These are phyloP conservation scores for Mellilla xanthometata DNA, from an alignment of 2,888 invertebrate species.

Conservation along the genomic window DNA sequence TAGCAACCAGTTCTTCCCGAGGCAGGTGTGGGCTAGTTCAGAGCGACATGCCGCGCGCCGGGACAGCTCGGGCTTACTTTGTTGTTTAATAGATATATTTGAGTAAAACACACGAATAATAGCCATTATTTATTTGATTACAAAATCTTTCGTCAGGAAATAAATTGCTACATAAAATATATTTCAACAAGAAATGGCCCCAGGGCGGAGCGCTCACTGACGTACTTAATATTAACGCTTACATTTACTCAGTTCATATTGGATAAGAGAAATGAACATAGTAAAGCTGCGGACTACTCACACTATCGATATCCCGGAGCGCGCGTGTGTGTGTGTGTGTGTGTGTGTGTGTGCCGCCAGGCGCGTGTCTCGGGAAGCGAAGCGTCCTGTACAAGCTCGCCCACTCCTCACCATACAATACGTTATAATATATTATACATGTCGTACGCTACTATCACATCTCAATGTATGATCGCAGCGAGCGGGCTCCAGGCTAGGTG, in stretches of 20 bases:
- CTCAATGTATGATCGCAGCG: slow-evolving; percentile 46
- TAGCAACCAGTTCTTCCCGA: too few species aligned
- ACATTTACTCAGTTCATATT: slow-evolving; percentile 53
- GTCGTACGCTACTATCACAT: slow-evolving; percentile 63
- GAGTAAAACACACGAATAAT: slow-evolving; percentile 52
- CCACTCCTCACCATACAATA: slow-evolving; percentile 37
- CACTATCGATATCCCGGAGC: too few species aligned
- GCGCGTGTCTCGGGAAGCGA: slow-evolving; percentile 34
- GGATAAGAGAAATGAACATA: slow-evolving; percentile 41
- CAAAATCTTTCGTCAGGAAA: slow-evolving; percentile 76
- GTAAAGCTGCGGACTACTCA: slow-evolving; percentile 42
- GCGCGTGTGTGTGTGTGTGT: not conserved
- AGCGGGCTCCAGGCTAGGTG: slow-evolving; percentile 80
- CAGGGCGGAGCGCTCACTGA: slow-evolving; percentile 51
- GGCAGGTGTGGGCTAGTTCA: too few species aligned
- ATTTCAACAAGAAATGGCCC: slow-evolving; percentile 72
- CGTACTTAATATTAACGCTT: slow-evolving; percentile 47
- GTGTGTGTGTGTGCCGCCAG: not conserved
- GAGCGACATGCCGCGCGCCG: too few species aligned
- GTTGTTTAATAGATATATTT: too few species aligned
- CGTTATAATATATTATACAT: slow-evolving; percentile 19
- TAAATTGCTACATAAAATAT: slow-evolving; percentile 77
- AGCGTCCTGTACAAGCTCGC: slow-evolving; percentile 51
- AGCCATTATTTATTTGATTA: slow-evolving; percentile 80
- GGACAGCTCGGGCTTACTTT: too few species aligned